These are phyloP conservation scores for Scelioninae gen. 2 DNA, from an alignment of 2,888 invertebrate species.

Conservation along the genomic window DNA sequence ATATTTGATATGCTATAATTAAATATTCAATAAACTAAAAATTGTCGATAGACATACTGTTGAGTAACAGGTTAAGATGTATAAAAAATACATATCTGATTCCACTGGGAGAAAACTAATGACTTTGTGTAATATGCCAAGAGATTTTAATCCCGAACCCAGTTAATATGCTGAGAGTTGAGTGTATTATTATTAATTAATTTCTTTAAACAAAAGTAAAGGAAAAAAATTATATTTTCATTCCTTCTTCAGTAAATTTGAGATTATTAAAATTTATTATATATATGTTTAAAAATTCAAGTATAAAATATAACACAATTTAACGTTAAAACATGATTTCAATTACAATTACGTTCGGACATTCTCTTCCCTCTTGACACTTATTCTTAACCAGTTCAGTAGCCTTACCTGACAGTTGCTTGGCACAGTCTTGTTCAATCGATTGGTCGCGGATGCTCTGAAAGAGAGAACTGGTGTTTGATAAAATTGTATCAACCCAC, in stretches of 20 bases:
- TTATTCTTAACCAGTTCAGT: constrained; percentile 47
- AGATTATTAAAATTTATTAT: background rate
- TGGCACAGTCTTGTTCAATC: constrained; percentile 72
- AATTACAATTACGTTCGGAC: constrained; percentile 1
- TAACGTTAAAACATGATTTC: background rate
- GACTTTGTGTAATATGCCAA: too few species aligned
- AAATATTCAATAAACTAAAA: too few species aligned
- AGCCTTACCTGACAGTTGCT: constrained; percentile 72
- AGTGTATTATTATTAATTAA: too few species aligned
- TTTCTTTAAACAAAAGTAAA: too few species aligned
- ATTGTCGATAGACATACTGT: too few species aligned
- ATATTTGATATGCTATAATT: too few species aligned
- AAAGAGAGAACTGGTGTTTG: constrained; percentile 95
- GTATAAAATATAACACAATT: constrained; percentile 6
- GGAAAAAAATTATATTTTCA: too few species aligned
- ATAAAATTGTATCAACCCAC: constrained; percentile 80
- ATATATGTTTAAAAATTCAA: background rate
- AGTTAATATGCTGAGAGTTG: too few species aligned
- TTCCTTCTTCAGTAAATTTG: background rate
- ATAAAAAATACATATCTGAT: too few species aligned
- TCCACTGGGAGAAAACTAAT: too few species aligned
- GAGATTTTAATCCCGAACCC: too few species aligned
- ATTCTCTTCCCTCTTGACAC: constrained; percentile 9
- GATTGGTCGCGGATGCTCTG: constrained; percentile 78
- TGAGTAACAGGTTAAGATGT: too few species aligned